Percentiles rank a stretch among this genome's conserved stretches.
phyloP scores from a whole-genome alignment of 2,888 invertebrate genomes.

The Ferrisia virgata region DNA sequence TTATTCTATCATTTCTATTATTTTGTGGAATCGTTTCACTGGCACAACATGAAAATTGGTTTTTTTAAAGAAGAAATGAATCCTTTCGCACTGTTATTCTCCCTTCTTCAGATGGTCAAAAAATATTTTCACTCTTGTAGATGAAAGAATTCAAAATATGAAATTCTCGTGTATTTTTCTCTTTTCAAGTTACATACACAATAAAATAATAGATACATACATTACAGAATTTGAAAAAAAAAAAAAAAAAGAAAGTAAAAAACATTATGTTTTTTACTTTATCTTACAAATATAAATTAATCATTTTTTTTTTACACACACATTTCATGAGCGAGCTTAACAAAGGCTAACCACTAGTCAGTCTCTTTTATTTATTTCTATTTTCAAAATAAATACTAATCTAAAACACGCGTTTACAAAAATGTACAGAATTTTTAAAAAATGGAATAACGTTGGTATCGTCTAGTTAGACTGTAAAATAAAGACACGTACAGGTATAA shows the following conservation, averaged over 20 bases:
- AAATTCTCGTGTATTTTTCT: neutral
- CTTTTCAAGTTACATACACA: neutral
- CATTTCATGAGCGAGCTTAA: neutral
- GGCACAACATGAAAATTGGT: no score
- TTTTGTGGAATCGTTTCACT: no score
- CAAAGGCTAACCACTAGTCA: conserved; percentile 10
- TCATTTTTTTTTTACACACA: neutral
- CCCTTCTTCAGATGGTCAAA: no score
- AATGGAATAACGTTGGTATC: neutral
- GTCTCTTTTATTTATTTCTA: neutral
- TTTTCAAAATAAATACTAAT: conserved; percentile 6
- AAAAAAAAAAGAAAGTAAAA: neutral
- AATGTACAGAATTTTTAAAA: neutral
- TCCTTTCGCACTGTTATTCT: no score
- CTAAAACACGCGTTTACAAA: neutral
- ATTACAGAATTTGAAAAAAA: neutral
- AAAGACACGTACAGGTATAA: neutral
- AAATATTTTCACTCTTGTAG: no score
- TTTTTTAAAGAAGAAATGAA: no score
- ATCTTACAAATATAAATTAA: neutral
- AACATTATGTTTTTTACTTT: neutral
- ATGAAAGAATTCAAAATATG: no score
- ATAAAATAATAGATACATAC: neutral
- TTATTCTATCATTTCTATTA: no score
- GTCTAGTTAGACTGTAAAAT: neutral